A percentile compares a stretch with the other conserved stretches of the same genome.
Evolutionary conservation across 2,113 vertebrate genomes (phyloP).

Genomic region (Ctenodactylus gundi): DNA sequence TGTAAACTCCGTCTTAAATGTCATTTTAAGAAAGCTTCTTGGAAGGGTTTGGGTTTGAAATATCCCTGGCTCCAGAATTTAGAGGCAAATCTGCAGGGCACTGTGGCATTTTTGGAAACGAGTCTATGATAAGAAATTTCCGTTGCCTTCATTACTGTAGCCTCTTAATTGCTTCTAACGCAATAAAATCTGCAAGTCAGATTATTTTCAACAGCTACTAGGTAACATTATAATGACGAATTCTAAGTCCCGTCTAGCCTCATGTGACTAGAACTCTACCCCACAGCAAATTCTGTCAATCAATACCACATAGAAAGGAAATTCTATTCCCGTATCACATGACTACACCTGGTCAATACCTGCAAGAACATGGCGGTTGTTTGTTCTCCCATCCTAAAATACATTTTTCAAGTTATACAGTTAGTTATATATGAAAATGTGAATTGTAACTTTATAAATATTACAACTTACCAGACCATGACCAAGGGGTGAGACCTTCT

Average conservation of each 20-base stretch:
- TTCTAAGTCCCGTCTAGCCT: neutral
- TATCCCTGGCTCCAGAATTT: neutral
- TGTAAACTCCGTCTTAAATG: neutral
- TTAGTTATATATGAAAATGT: neutral
- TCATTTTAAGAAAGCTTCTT: neutral
- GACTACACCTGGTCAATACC: rapidly evolving
- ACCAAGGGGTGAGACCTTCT: no score
- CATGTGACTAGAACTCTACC: neutral
- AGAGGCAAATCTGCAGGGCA: neutral
- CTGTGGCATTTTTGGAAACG: neutral
- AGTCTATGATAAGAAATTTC: neutral
- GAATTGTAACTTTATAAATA: neutral
- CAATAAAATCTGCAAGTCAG: neutral
- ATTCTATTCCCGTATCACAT: rapidly evolving
- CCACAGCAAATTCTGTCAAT: neutral
- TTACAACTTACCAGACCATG: neutral
- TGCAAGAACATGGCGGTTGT: no score
- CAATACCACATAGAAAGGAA: rapidly evolving
- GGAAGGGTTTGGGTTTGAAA: neutral
- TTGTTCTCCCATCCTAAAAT: neutral
- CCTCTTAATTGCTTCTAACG: neutral
- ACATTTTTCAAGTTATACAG: neutral
- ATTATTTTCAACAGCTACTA: neutral
- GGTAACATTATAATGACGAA: neutral
- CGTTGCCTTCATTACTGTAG: neutral